Evolutionary conservation across 2,888 invertebrate species (phyloP), one percentile per base, ranked within the genome.

Genomic region (Dasysyrphus albostriatus): DNA sequence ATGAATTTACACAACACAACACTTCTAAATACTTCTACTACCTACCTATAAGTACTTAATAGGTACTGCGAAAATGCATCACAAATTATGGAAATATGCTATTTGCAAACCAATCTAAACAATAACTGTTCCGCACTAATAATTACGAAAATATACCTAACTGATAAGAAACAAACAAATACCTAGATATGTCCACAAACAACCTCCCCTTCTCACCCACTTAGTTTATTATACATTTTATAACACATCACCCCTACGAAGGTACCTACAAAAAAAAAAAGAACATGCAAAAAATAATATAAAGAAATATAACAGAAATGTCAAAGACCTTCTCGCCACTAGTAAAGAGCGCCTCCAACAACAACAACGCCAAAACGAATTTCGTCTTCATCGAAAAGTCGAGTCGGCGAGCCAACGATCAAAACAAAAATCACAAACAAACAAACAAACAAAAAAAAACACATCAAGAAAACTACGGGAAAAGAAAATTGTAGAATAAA

Each of bases 351-450:
- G 39, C 59, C 61, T 37, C 47, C 72, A 81, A 82, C 67, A 69
- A 75, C 72, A 81, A 82, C 67, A 69, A 75, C 54, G 61, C 19
- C 29, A 16, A 14, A 24, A 67, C 8, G 9, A 49, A 67, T 16
- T 0, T 8, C 19, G 67, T 12, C 37, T 29, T 14, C 29, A 14
- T 63, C 29, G 9, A 24, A 59, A 59, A 29, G 39, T 69, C 37
- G 39, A 51, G 39, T 49, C 75, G 83, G 51, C 67, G 32, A 75
- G 39, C 39, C 39, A 74, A 70, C 12, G 51, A 82, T 75, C 87
- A 87, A 87, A 87, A 87, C 83, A 87, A 85, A 69, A 82, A 83
- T 58, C 56, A 54, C 19, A 44, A 78, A 72, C n/a, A n/a, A n/a
- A n/a, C n/a, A n/a, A n/a, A n/a, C n/a, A n/a, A n/a, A n/a, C 51